Evolutionary conservation across 2,888 invertebrate species (phyloP), one percentile per base, ranked within the genome.

Genomic region (Acronicta psi): DNA sequence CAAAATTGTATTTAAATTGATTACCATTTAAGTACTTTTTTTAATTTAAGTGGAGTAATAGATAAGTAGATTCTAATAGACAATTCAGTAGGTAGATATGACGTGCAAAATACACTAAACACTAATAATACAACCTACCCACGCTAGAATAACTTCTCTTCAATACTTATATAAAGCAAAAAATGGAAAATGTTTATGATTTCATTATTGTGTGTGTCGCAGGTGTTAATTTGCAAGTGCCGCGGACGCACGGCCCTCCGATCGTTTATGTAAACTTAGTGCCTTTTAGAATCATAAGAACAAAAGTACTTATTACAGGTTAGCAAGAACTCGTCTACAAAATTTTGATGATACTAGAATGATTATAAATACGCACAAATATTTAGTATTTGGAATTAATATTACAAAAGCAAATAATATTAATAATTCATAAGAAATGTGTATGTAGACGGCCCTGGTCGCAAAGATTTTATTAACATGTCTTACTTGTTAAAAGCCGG

Each of bases 401-500:
- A 41, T 49, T 13, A 38, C 29, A 57, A 25, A 36, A 10, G 45
- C 41, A 52, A 64, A 55, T 54, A 43, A 45, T 50, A 51, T 52
- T 50, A 14, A 41, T 54, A 46, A 55, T 58, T 23, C 53, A 8
- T 42, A 50, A 36, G 41, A 43, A 54, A 43, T 68, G 44, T 64
- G 47, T 59, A 41, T 63, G n/a, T 13, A 49, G 57, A 45, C 55
- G 77, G 52, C 77, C 77, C 57, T 71, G 75, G 64, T 46, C 50
- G 29, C 9, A 63, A 58, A 53, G 64, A 66, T 67, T 74, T 82
- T 77, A 80, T 79, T 74, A 73, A 69, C 74, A 72, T 61, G 65
- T 72, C 53, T 55, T 68, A 64, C 60, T 53, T 71, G 67, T 75
- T 68, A 71, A 73, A 70, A 69, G 73, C 61, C 62, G 43, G 23